Evolutionary conservation across 2,888 invertebrate genomes (phyloP), one percentile per base, ranked within the genome.

Genomic region (Argyra leucocephala): DNA sequence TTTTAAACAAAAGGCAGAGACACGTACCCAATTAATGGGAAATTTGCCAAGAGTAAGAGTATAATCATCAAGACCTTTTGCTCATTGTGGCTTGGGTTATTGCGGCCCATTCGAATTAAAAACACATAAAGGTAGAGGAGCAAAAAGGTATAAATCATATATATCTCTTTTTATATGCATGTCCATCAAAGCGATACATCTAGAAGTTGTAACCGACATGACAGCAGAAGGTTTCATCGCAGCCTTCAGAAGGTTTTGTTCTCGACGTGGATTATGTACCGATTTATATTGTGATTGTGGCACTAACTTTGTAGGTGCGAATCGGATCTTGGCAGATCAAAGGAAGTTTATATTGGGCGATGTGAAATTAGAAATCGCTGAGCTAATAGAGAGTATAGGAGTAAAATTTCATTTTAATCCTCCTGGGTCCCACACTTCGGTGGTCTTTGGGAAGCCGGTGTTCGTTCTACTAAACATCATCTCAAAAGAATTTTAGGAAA

Each of bases 131-230:
- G 26, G 31, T 1, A 61, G 69, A 22, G 68, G 69, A 37, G 65
- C 67, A 3, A 65, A 65, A 57, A 66, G 64, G 3, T 62, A 61
- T 12, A 71, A 72, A 63, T 65, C 69, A 9, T 72, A 71, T 64
- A 22, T 72, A 58, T n/a, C n/a, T n/a, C n/a, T n/a, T n/a, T n/a
- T 68, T 64, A 66, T 72, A 10, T 72, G 72, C 62, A 68, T 67
- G 61, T 48, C 69, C 3, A 62, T 31, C 3, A 62, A 62, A 36
- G 36, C 62, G 6, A 10, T 62, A 10, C 62, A 63, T 26, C 26
- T 58, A 3, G 58, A 63, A 58, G 3, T 58, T 1, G 58, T 21
- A 18, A 18, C 63, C 4, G 26, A 58, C 21, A 3, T 57, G 12
- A n/a, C 58, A 2, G 68, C 71, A 3, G 67, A 71, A 18, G 66